Base-by-base conservation (phyloP, 2,888 invertebrate species). In the Agrochola circellaris region DNA sequence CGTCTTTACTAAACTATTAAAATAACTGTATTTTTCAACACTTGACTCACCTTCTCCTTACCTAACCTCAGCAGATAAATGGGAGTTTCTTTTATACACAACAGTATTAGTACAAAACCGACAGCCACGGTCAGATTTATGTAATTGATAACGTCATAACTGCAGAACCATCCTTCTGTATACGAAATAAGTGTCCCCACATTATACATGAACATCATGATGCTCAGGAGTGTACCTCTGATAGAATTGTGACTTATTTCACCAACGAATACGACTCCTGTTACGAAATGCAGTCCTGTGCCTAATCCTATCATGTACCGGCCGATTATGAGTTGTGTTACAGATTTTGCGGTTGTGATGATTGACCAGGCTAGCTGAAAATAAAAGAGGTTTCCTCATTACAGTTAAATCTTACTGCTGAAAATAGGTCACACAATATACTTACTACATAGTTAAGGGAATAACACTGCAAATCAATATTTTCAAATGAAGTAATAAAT, bases 231-330 rank as follows among this genome's bases (percentile, higher is more conserved):
- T n/a, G 89, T 77, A 0, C 92, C 93, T 66, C 89, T 83, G 11
- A 90, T 72, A 5, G 84, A 81, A 0, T 73, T 69, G 7, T 91
- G 88, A 9, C 85, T 87, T 66, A 97, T 97, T 89, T 98, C 98
- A 2, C 95, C 93, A 5, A 96, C 91, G 89, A 95, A 97, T 15
- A 97, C 92, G 0, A 97, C 96, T 0, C 93, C 93, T n/a, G 97
- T 90, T 42, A 97, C 94, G 17, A 97, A 38, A 51, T 89, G 81
- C 8, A 87, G 2, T 0, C 91, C 91, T 23, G 75, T 91, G 0
- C 96, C 97, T 0, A 97, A 81, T 0, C 98, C 98, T 9, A 94
- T 92, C 17, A 97, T 79, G 23, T 97, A 92, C 30, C 97, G 91
- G 0, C 95, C 97, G 1, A 94, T 84, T 48, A 96, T 89, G 1